phyloP scores from a whole-genome alignment of 2,797 vertebrate genomes.

The Anolis apletophallus region DNA sequence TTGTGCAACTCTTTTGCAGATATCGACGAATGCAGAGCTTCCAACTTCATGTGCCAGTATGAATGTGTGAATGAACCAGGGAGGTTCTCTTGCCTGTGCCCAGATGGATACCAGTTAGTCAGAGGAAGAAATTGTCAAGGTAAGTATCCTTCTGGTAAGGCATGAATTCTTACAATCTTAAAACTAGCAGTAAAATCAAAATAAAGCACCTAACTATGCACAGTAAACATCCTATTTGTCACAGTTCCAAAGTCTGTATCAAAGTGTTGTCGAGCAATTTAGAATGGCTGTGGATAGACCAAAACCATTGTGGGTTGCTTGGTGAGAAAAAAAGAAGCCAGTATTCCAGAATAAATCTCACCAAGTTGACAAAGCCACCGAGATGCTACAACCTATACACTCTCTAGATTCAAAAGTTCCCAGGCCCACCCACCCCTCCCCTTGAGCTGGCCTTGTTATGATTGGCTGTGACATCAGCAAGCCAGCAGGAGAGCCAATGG shows the following conservation, averaged over 20 bases:
- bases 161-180: background rate
- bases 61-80: constrained; percentile 93
- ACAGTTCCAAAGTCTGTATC: background rate
- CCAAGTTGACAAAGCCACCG: too few relatives aligned
- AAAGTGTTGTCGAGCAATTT: too few relatives aligned
- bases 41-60: constrained; percentile 93
- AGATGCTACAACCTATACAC: too few relatives aligned
- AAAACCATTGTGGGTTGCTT: too few relatives aligned
- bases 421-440: too few relatives aligned
- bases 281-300: too few relatives aligned
- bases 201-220: background rate
- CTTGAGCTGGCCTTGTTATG: too few relatives aligned
- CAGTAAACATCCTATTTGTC: background rate
- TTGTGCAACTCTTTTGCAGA: constrained; percentile 79
- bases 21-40: constrained; percentile 93
- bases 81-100: constrained; percentile 93
- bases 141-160: constrained; percentile 69
- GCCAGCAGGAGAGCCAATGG: too few relatives aligned
- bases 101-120: constrained; percentile 95
- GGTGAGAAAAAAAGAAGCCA: too few relatives aligned
- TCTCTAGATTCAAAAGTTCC: too few relatives aligned
- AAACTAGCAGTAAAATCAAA: background rate
- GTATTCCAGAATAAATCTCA: too few relatives aligned
- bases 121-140: constrained; percentile 94
- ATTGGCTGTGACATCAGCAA: too few relatives aligned